These are phyloP conservation scores for Listronotus bonariensis DNA, from an alignment of 1,140 invertebrate species.

Conservation along the genomic window DNA sequence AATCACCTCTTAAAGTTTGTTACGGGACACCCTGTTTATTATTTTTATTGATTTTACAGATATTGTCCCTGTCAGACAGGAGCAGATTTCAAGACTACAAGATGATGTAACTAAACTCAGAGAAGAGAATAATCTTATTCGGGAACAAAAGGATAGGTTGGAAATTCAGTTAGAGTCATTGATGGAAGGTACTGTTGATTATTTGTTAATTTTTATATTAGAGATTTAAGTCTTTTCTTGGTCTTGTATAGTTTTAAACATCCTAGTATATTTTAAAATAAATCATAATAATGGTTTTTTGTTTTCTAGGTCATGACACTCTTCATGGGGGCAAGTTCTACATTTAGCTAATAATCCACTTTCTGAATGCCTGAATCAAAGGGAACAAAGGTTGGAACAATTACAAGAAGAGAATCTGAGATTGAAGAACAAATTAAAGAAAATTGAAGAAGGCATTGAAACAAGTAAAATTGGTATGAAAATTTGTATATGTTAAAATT, in stretches of 20 bases:
- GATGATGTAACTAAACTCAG: constrained; percentile 59
- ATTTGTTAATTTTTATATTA: no score
- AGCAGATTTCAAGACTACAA: constrained; percentile 56
- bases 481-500: no score
- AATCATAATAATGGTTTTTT: background rate
- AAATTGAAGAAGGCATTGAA: constrained; percentile 65
- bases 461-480: constrained; percentile 53
- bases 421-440: constrained; percentile 60
- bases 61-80: constrained; percentile 45
- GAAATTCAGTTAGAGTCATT: constrained; percentile 67
- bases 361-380: constrained; percentile 54
- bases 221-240: no score
- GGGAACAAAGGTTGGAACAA: constrained; percentile 68
- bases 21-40: no score
- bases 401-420: constrained; percentile 71
- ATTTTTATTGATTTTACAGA: constrained; percentile 34
- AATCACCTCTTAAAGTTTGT: no score
- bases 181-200: constrained; percentile 52
- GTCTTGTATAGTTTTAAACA: no score
- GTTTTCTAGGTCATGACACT: constrained; percentile 51
- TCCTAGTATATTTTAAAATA: no score
- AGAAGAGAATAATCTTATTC: constrained; percentile 63
- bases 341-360: constrained; percentile 76
- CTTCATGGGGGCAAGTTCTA: constrained; percentile 61
- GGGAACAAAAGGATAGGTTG: constrained; percentile 65